phyloP scores from a whole-genome alignment of 2,113 vertebrate genomes.

The Pandion haliaetus region DNA sequence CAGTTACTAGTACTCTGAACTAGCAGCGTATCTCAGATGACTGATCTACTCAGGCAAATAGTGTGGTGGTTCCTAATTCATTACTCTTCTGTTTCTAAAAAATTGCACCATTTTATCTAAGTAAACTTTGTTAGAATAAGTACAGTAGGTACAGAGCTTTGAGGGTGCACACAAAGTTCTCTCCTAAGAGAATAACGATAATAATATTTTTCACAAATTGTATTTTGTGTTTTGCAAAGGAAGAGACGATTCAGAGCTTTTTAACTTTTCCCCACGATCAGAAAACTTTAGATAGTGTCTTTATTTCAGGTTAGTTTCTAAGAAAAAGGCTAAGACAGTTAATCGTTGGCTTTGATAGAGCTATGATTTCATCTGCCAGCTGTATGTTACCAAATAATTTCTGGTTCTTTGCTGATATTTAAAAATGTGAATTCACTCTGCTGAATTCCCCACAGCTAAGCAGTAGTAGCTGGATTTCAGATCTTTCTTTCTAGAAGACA shows the following conservation, averaged over 20 bases:
- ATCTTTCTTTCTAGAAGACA: background rate
- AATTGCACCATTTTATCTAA: background rate
- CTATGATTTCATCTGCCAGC: background rate
- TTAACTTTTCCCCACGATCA: background rate
- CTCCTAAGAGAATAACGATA: background rate
- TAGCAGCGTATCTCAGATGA: background rate
- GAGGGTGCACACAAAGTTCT: background rate
- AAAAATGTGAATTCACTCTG: background rate
- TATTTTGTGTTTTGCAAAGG: background rate
- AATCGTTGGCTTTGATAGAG: background rate
- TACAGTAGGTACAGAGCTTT: background rate
- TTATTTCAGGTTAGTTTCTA: background rate
- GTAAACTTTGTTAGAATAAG: background rate
- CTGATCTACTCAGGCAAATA: background rate
- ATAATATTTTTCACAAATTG: background rate
- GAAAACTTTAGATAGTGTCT: background rate
- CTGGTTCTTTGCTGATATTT: background rate
- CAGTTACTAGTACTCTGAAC: background rate
- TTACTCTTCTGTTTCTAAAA: slow-evolving; percentile 9
- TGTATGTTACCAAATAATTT: background rate
- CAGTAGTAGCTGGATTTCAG: background rate
- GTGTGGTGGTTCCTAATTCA: background rate
- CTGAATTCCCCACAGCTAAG: background rate
- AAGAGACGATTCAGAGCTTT: background rate
- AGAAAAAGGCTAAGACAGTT: background rate